phyloP scores from a whole-genome alignment of 2,888 invertebrate species.

The Meliscaeva auricollis region DNA sequence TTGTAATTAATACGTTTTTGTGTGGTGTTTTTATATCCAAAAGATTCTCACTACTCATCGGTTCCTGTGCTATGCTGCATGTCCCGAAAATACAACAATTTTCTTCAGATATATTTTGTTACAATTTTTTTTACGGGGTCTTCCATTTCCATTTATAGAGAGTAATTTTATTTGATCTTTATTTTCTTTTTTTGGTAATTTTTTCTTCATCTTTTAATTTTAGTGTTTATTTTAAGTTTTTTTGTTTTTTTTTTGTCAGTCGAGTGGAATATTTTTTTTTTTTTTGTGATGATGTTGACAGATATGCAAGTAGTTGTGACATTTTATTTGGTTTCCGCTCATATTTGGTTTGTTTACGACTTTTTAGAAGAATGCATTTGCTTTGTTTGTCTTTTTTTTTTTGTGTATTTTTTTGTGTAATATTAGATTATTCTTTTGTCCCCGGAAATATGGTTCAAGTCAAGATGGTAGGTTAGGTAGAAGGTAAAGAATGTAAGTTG shows the following conservation, averaged over 20 bases:
- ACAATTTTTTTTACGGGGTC: slow-evolving; percentile 32
- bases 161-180: slow-evolving; percentile 54
- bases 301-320: slow-evolving; percentile 68
- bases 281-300: slow-evolving; percentile 55
- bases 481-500: slow-evolving; percentile 36
- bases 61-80: neutral
- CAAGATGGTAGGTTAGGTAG: slow-evolving; percentile 8
- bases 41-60: slow-evolving; percentile 8
- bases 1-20: slow-evolving; percentile 72
- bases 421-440: slow-evolving; percentile 56
- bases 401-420: slow-evolving; percentile 56
- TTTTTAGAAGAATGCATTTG: slow-evolving; percentile 54
- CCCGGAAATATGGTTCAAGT: slow-evolving; percentile 62
- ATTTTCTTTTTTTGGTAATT: slow-evolving; percentile 40
- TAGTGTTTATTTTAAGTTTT: slow-evolving; percentile 56
- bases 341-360: slow-evolving; percentile 47
- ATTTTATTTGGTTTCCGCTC: slow-evolving; percentile 67
- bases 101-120: slow-evolving; percentile 51
- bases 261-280: slow-evolving; percentile 11
- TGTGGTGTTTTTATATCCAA: slow-evolving; percentile 31
- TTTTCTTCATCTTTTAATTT: slow-evolving; percentile 30
- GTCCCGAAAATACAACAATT: slow-evolving; percentile 45
- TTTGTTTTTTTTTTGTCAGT: slow-evolving; percentile 21
- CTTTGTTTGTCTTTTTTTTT: slow-evolving; percentile 57
- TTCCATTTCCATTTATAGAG: slow-evolving; percentile 5